Evolutionary conservation across 2,113 vertebrate species (phyloP).

Genomic region (Meleagris gallopavo): DNA sequence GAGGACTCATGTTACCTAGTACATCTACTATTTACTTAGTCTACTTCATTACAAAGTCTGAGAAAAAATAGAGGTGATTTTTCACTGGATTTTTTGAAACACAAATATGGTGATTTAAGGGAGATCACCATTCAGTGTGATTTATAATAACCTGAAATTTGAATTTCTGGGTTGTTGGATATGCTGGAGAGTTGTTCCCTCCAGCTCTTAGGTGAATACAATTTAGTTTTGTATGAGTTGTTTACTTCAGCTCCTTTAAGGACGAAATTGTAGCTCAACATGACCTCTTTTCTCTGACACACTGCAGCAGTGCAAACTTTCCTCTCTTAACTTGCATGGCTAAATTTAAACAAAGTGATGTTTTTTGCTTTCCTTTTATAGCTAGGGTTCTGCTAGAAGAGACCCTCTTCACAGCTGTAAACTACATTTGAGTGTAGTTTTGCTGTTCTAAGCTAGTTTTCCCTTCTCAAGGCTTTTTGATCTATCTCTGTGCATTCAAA

Average conservation of each 20-base stretch:
- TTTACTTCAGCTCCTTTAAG: not conserved
- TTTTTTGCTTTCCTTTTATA: not conserved
- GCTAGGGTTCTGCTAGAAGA: not conserved
- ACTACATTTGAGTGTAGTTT: not conserved
- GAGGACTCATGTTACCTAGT: accelerated
- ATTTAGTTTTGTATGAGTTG: not conserved
- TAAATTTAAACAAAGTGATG: not conserved
- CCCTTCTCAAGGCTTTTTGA: constrained; percentile 1
- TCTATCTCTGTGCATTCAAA: not conserved
- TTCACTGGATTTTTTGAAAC: not conserved
- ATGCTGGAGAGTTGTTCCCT: not conserved
- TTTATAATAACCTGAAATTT: not conserved
- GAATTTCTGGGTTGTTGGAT: not conserved
- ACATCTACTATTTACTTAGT: accelerated
- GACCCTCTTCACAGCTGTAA: not conserved
- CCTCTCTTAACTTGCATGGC: not conserved
- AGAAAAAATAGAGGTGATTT: not conserved
- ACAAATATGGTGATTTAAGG: not conserved
- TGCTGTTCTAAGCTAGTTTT: not conserved
- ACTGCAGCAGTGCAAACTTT: not conserved
- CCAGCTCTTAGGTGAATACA: too few species aligned
- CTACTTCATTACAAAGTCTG: not conserved
- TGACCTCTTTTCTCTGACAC: not conserved
- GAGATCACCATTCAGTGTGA: not conserved
- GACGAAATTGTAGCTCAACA: accelerated